Evolutionary conservation across 2,797 vertebrate genomes (phyloP).

Genomic region (Poecilia picta): DNA sequence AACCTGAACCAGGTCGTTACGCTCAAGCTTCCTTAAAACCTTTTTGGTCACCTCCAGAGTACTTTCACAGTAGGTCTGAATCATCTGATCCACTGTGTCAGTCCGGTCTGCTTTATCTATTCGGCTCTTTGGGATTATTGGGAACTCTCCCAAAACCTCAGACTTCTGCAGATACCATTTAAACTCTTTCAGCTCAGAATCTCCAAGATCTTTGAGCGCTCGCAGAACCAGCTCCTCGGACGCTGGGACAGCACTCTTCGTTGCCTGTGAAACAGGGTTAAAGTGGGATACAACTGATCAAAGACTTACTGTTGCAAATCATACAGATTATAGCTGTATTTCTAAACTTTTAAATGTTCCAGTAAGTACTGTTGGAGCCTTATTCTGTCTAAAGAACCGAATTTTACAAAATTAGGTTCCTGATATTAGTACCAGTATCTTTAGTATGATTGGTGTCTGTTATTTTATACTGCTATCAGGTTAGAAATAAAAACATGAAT

Average conservation of each 20-base stretch:
- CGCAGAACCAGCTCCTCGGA: conserved; percentile 24
- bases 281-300: background rate
- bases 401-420: too few relatives aligned
- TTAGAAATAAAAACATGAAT: background rate
- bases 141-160: conserved; percentile 11
- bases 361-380: background rate
- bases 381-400: background rate
- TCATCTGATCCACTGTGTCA: conserved; percentile 26
- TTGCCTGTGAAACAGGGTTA: conserved; percentile 1
- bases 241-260: background rate
- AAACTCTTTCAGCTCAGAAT: conserved; percentile 32
- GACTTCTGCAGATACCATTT: conserved; percentile 32
- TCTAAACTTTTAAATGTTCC: background rate
- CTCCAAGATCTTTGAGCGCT: conserved; percentile 28
- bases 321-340: background rate
- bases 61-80: conserved; percentile 23
- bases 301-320: background rate
- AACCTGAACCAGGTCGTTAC: conserved; percentile 23
- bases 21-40: conserved; percentile 18
- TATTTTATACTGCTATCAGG: too few relatives aligned
- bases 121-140: conserved; percentile 17
- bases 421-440: too few relatives aligned
- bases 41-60: conserved; percentile 23
- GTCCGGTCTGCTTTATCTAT: conserved; percentile 28
- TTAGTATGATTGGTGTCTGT: too few relatives aligned